A percentile compares a stretch with the other conserved stretches of the same genome.
These are phyloP conservation scores for Venturia canescens DNA, from an alignment of 1,140 invertebrate genomes.

Conservation along the genomic window DNA sequence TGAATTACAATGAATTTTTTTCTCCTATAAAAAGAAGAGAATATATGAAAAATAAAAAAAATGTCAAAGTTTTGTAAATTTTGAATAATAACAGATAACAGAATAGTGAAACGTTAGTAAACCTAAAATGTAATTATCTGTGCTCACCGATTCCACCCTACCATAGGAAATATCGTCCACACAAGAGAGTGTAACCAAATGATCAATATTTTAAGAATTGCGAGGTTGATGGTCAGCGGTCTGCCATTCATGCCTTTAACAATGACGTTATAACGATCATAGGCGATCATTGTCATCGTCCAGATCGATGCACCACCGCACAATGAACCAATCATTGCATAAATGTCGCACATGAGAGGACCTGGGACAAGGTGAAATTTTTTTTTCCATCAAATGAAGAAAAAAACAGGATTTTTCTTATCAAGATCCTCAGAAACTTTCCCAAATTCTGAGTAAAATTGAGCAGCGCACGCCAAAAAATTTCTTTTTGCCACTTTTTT, in stretches of 20 bases:
- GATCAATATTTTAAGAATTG: conserved; percentile 81
- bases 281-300: conserved; percentile 76
- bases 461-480: no score
- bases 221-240: conserved; percentile 83
- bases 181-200: conserved; percentile 83
- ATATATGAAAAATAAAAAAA: background rate
- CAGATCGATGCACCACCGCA: conserved; percentile 78
- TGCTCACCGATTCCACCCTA: conserved; percentile 82
- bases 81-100: background rate
- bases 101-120: no score
- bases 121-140: no score
- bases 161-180: conserved; percentile 84
- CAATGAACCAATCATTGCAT: conserved; percentile 77
- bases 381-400: background rate
- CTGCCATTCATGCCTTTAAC: conserved; percentile 80
- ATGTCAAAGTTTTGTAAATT: conserved; percentile 5
- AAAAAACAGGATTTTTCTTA: conserved; percentile 14
- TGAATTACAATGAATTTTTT: no score
- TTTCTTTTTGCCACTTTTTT: no score
- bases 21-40: no score
- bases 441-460: no score
- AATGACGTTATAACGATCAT: conserved; percentile 79
- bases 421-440: no score
- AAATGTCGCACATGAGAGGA: conserved; percentile 78
- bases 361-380: conserved; percentile 44